These are phyloP conservation scores for Sicus ferrugineus DNA, from an alignment of 2,888 invertebrate genomes.

Conservation along the genomic window DNA sequence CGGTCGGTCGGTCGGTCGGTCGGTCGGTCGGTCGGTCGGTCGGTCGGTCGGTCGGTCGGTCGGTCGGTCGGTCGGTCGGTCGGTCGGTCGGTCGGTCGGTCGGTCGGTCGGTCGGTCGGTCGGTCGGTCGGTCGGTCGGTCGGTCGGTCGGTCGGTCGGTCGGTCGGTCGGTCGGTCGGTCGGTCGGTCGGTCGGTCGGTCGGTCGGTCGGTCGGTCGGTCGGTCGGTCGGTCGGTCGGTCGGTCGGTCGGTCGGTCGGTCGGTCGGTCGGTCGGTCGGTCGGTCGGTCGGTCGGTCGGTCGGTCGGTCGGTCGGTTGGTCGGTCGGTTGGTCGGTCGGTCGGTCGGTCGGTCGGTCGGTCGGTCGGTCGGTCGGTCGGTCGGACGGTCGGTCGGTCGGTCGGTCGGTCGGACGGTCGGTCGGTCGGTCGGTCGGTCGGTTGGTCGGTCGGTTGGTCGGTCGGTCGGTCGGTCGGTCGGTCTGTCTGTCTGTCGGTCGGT, in stretches of 20 bases:
- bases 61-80: background rate
- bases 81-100: background rate
- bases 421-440: background rate
- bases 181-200: background rate
- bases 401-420: background rate
- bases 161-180: background rate
- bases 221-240: background rate
- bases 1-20: background rate
- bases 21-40: background rate
- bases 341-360: background rate
- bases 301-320: too few species aligned
- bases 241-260: background rate
- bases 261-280: background rate
- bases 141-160: background rate
- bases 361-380: background rate
- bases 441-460: too few species aligned
- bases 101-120: background rate
- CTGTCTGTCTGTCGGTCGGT: too few species aligned
- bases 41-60: background rate
- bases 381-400: background rate
- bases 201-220: background rate
- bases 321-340: too few species aligned
- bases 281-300: background rate
- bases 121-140: background rate
- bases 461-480: too few species aligned